These are phyloP conservation scores for Indri indri DNA, from an alignment of 2,113 vertebrate genomes.

Conservation along the genomic window DNA sequence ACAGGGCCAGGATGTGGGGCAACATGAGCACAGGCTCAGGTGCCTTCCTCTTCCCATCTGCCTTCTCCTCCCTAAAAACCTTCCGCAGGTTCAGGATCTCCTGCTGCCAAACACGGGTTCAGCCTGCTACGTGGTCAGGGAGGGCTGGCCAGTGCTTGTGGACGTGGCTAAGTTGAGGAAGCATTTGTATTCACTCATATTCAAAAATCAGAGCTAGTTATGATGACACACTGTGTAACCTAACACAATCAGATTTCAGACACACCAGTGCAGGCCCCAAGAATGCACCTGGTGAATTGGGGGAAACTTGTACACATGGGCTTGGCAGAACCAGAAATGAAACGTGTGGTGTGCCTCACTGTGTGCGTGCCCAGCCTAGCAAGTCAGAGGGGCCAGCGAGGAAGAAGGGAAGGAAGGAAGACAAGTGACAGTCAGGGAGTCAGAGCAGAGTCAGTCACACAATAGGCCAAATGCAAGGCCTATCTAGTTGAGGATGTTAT, in stretches of 20 bases:
- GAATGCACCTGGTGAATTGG: background rate
- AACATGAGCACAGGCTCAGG: rapidly evolving
- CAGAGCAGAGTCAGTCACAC: background rate
- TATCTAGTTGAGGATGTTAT: background rate
- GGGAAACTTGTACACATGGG: background rate
- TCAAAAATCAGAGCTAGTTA: background rate
- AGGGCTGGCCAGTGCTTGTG: background rate
- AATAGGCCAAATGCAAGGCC: background rate
- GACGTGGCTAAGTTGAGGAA: background rate
- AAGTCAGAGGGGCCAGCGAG: background rate
- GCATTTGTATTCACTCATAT: background rate
- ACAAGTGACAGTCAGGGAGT: no score
- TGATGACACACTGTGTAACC: background rate
- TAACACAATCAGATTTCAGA: background rate
- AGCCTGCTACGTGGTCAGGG: background rate
- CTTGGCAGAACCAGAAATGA: background rate
- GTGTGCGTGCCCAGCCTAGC: background rate
- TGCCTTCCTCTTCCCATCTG: background rate
- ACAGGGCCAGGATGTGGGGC: background rate
- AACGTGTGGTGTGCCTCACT: background rate
- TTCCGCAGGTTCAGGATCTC: background rate
- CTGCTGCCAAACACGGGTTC: background rate
- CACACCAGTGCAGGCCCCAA: background rate
- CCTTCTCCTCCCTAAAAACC: background rate
- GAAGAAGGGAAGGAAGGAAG: background rate